phyloP scores from a whole-genome alignment of 1,140 invertebrate species.

The Bombus consobrinus region DNA sequence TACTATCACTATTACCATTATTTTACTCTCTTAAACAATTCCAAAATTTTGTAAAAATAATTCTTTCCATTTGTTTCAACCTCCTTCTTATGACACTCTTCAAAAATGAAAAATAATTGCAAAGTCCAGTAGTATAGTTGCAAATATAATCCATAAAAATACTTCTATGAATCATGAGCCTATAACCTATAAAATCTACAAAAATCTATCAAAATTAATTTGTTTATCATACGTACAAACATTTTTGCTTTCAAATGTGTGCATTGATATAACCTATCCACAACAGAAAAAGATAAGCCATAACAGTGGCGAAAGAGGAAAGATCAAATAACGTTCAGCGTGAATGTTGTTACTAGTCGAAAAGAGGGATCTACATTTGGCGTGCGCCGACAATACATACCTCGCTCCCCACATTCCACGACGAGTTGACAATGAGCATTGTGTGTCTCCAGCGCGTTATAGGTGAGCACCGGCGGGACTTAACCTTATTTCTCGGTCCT shows the following conservation, averaged over 20 bases:
- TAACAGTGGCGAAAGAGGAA: neutral
- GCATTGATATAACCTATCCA: neutral
- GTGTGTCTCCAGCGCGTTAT: conserved; percentile 38
- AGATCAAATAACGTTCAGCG: neutral
- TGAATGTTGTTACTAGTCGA: neutral
- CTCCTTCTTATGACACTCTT: too few relatives aligned
- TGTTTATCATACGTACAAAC: neutral
- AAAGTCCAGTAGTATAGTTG: too few relatives aligned
- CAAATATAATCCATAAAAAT: too few relatives aligned
- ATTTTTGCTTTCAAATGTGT: neutral
- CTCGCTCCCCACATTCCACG: conserved; percentile 49
- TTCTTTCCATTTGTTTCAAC: too few relatives aligned
- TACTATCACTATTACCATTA: too few relatives aligned
- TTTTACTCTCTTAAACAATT: too few relatives aligned
- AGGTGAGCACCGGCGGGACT: conserved; percentile 22
- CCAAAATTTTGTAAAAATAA: too few relatives aligned
- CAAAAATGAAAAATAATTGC: too few relatives aligned
- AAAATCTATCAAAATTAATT: neutral
- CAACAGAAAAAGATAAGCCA: neutral
- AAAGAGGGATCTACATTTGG: conserved; percentile 22
- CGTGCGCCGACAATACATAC: conserved; percentile 49
- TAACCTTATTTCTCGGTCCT: conserved; percentile 51
- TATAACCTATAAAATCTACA: neutral
- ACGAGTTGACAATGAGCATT: conserved; percentile 53
- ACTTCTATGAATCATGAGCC: too few relatives aligned